Conservation (phyloP, 2,888 invertebrate genomes). For the Neuroscelio doddi region DNA sequence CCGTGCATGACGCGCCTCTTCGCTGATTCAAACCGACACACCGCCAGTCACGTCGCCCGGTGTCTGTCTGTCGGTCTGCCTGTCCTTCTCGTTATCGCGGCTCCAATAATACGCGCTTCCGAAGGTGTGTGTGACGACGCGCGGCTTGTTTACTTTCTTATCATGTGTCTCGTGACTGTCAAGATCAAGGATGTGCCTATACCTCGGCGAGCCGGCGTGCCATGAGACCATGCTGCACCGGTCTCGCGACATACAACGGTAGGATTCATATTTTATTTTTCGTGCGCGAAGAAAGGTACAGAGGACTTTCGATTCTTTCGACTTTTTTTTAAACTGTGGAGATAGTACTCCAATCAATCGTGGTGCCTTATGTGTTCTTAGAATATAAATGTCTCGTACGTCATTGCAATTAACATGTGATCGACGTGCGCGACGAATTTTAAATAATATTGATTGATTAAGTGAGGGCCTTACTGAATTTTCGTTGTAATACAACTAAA, state of each 20-base stretch:
- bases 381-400: too few species aligned
- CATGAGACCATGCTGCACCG: too few species aligned
- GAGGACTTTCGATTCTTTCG: too few species aligned
- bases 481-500: too few species aligned
- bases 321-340: too few species aligned
- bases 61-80: conserved; percentile 16
- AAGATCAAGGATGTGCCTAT: conserved; percentile 47
- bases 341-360: too few species aligned
- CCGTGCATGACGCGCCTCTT: neutral
- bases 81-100: conserved; percentile 31
- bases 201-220: neutral
- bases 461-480: too few species aligned
- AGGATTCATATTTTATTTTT: neutral
- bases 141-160: conserved; percentile 29
- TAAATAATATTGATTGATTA: too few species aligned
- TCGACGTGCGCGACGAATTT: too few species aligned
- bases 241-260: conserved; percentile 13
- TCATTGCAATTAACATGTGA: too few species aligned
- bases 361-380: too few species aligned
- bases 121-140: neutral
- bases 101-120: conserved; percentile 26
- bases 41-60: conserved; percentile 24
- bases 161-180: conserved; percentile 33
- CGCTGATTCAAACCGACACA: neutral
- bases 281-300: conserved; percentile 10